phyloP scores from a whole-genome alignment of 2,113 vertebrate species.

The Siphamia tubifer region DNA sequence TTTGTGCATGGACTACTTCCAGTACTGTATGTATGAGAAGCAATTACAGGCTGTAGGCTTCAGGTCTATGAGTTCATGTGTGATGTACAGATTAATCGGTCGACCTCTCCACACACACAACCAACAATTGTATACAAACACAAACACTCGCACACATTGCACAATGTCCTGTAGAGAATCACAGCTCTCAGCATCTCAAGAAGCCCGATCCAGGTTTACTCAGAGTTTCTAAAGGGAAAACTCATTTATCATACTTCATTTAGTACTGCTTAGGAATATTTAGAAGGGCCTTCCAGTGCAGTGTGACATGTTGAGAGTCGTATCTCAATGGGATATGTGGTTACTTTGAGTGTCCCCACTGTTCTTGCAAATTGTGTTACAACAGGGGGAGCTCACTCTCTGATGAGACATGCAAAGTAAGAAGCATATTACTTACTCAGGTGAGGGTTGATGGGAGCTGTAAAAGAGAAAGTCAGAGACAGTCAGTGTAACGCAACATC shows the following conservation, averaged over 20 bases:
- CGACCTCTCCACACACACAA: too few species aligned
- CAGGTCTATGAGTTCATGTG: too few species aligned
- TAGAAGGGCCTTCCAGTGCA: constrained; percentile 1
- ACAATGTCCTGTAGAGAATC: constrained; percentile 9
- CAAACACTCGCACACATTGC: neutral
- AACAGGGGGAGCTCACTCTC: neutral
- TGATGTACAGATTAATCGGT: too few species aligned
- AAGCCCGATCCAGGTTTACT: neutral
- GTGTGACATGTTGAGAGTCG: constrained; percentile 19
- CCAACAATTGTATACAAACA: too few species aligned
- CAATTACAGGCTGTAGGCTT: too few species aligned
- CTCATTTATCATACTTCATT: constrained; percentile 12
- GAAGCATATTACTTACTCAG: constrained; percentile 80
- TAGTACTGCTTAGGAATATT: constrained; percentile 3
- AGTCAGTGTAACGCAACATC: constrained; percentile 46
- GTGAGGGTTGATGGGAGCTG: constrained; percentile 86
- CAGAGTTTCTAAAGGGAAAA: neutral
- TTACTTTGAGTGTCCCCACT: constrained; percentile 13
- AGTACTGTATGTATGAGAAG: too few species aligned
- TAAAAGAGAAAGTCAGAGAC: constrained; percentile 56
- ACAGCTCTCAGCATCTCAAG: constrained; percentile 2
- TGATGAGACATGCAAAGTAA: constrained; percentile 26
- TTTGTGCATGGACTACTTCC: too few species aligned
- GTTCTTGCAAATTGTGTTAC: constrained; percentile 6
- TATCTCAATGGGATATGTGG: constrained; percentile 5